Evolutionary conservation across 23 tunicate genomes (phyloP).

Genomic region (Trididemnum clinides): DNA sequence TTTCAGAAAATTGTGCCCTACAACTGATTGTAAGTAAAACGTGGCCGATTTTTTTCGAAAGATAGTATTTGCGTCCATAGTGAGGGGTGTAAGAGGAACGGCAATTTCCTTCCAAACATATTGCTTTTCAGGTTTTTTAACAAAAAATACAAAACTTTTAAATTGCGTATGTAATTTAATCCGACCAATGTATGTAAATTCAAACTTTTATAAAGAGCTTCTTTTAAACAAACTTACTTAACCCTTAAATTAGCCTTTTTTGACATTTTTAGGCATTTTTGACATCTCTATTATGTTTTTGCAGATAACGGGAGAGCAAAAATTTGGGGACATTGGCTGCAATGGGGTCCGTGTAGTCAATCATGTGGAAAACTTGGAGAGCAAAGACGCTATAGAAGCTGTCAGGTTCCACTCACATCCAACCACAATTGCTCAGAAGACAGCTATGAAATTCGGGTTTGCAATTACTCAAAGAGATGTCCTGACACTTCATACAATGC

Average conservation of each 20-base stretch:
- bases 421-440: slow-evolving; percentile 25
- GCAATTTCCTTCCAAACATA: too few species aligned
- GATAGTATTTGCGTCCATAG: too few species aligned
- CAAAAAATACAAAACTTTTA: not conserved
- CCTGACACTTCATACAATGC: slow-evolving; percentile 46
- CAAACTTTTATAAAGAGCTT: not conserved
- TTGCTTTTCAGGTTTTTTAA: not conserved
- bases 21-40: not conserved
- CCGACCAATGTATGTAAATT: not conserved
- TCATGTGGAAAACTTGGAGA: slow-evolving; percentile 63
- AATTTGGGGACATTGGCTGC: slow-evolving; percentile 59
- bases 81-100: too few species aligned
- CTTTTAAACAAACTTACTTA: not conserved
- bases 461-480: slow-evolving; percentile 60
- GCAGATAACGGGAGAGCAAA: not conserved
- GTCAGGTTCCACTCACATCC: not conserved
- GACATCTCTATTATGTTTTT: too few species aligned
- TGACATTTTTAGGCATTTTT: not conserved
- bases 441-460: slow-evolving; percentile 33
- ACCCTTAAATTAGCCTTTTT: not conserved
- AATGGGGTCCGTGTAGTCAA: slow-evolving; percentile 71
- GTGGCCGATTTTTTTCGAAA: not conserved
- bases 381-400: slow-evolving; percentile 38
- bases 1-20: slow-evolving; percentile 29
- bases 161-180: too few species aligned